Evolutionary conservation across 2,113 vertebrate species (phyloP).

Genomic region (Guaruba guarouba): DNA sequence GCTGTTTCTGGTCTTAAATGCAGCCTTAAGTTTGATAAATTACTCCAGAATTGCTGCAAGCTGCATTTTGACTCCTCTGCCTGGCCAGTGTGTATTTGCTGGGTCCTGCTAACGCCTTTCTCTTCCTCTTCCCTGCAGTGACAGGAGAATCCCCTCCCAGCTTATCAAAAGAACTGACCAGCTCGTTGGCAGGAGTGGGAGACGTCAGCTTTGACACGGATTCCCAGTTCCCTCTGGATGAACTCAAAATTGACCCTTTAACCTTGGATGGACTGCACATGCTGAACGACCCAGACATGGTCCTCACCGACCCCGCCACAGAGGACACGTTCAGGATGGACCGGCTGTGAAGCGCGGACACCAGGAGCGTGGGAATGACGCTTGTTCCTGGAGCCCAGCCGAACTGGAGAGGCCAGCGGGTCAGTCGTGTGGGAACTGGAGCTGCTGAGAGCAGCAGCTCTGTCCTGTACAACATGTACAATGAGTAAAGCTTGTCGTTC

Average conservation of each 20-base stretch:
- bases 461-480: constrained; percentile 71
- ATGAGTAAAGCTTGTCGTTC: constrained; percentile 81
- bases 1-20: neutral
- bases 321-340: constrained; percentile 99
- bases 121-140: constrained; percentile 72
- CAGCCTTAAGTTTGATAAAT: neutral
- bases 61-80: fast-evolving
- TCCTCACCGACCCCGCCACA: constrained; percentile 92
- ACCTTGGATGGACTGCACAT: constrained; percentile 98
- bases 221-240: constrained; percentile 96
- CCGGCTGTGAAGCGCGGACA: constrained; percentile 81
- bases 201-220: constrained; percentile 95
- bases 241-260: constrained; percentile 97
- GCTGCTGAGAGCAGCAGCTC: constrained; percentile 55
- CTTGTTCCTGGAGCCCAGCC: constrained; percentile 70
- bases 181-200: constrained; percentile 88
- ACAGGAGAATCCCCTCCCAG: constrained; percentile 97
- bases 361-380: constrained; percentile 25
- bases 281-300: constrained; percentile 99
- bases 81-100: fast-evolving
- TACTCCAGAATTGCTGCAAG: neutral
- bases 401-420: constrained; percentile 56
- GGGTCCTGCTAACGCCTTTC: fast-evolving
- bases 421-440: constrained; percentile 33
- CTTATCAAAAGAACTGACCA: constrained; percentile 96